Percentiles rank a stretch among this genome's conserved stretches.
phyloP scores from a whole-genome alignment of 2,888 invertebrate genomes.

The Thereva unica region DNA sequence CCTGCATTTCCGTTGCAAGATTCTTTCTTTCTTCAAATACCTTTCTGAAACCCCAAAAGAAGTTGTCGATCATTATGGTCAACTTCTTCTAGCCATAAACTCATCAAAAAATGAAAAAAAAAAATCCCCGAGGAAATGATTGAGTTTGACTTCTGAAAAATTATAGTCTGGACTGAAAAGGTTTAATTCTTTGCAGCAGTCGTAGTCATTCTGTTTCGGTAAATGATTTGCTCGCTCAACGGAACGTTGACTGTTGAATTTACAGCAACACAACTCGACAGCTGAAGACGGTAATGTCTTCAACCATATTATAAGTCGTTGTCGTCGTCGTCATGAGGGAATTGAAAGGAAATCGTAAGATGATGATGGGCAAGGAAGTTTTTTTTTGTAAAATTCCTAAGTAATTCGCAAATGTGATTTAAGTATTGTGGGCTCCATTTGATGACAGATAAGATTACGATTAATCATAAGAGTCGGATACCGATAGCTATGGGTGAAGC shows the following conservation, averaged over 20 bases:
- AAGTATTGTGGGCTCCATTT: too few relatives aligned
- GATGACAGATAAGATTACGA: too few relatives aligned
- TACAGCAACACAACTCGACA: slow-evolving; percentile 11
- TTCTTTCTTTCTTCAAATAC: background rate
- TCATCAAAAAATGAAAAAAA: slow-evolving; percentile 1
- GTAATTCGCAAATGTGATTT: too few relatives aligned
- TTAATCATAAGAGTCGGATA: too few relatives aligned
- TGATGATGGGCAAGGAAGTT: too few relatives aligned
- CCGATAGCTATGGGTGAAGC: too few relatives aligned
- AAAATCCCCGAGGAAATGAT: slow-evolving; percentile 10
- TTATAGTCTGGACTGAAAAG: background rate
- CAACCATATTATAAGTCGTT: slow-evolving; percentile 6
- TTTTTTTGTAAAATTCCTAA: too few relatives aligned
- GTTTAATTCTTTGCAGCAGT: background rate
- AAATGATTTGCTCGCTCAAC: slow-evolving; percentile 60
- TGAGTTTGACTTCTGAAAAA: slow-evolving; percentile 25
- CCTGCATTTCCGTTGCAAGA: background rate
- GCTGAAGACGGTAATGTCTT: slow-evolving; percentile 20
- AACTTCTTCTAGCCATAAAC: slow-evolving; percentile 15
- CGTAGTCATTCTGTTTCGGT: slow-evolving; percentile 54
- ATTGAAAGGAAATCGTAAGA: too few relatives aligned
- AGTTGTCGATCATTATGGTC: slow-evolving; percentile 7
- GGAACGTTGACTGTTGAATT: slow-evolving; percentile 56
- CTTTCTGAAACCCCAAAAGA: background rate
- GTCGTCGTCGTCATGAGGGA: slow-evolving; percentile 1